Evolutionary conservation across 2,888 invertebrate genomes (phyloP), one percentile per base, ranked within the genome.

Genomic region (Lasioglossum zephyrum): DNA sequence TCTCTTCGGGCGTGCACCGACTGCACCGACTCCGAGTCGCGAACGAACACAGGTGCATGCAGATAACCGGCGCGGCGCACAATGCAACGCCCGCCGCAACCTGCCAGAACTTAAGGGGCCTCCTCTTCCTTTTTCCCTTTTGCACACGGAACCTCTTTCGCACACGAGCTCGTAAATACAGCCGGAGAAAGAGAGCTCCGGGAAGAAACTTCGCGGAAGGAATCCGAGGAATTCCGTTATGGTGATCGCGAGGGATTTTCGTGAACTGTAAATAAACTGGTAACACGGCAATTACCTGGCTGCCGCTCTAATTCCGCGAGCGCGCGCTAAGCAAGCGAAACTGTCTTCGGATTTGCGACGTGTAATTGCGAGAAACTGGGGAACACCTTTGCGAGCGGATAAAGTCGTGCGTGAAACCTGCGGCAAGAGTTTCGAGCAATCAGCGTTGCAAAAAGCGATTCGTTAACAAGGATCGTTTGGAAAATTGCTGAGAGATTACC

Each of bases 1-100:
- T 88, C 88, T 81, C 82, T 70, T n/a, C 39, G 63, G 78, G 82
- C 79, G 85, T 86, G 84, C 80, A 87, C 77, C 60, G 60, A 60
- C 60, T 60, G 88, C 78, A 77, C 66, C 36, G 66, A 18, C 16
- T 36, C 36, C 66, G 60, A 26, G 60, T 13, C 60, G 60, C 13
- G 53, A 53, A 53, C 53, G 31, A 31, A 39, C 78, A 74, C 81
- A 85, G 82, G 87, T 86, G 82, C 81, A 87, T 77, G 88, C 78
- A 74, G 84, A 85, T 80, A 74, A 75, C 57, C 82, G 70, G 0
- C 36, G 66, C 26, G 53, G 53, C 57, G 69, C 26, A 80, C 73
- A 82, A 82, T 73, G 66, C 53, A 53, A 53, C 41, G 31, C 6
- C 41, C 18, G 18, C 41, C n/a, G 41, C 74, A 57, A 66, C 13